These are phyloP conservation scores for Cairina moschata DNA, from an alignment of 2,113 vertebrate species.

Conservation along the genomic window DNA sequence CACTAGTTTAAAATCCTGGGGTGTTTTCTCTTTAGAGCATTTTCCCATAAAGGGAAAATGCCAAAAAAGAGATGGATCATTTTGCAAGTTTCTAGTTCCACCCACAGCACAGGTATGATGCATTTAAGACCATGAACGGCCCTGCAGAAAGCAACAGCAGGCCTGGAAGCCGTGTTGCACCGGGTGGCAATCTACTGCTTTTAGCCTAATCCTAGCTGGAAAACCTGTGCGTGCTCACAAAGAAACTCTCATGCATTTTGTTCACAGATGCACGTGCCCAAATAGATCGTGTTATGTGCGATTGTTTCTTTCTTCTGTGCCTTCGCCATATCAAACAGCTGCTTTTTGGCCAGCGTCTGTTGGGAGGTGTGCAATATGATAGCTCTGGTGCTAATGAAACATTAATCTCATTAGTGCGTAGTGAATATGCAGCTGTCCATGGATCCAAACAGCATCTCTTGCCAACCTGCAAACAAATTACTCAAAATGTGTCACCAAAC, in stretches of 20 bases:
- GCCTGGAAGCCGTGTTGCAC: background rate
- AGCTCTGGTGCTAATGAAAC: background rate
- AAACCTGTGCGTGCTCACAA: background rate
- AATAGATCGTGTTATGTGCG: background rate
- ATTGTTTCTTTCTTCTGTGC: background rate
- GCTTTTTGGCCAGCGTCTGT: background rate
- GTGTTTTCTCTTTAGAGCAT: background rate
- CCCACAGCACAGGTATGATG: rapidly evolving
- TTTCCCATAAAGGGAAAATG: background rate
- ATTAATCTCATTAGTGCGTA: background rate
- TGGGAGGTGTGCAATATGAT: background rate
- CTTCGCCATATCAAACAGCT: background rate
- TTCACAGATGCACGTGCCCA: rapidly evolving
- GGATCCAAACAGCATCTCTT: background rate
- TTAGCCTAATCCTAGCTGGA: background rate
- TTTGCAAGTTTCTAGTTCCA: background rate
- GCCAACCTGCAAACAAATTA: background rate
- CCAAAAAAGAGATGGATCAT: background rate
- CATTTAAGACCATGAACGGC: background rate
- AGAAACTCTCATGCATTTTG: rapidly evolving
- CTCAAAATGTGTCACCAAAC: background rate
- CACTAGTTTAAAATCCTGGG: background rate
- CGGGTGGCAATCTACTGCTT: background rate
- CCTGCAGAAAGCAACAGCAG: background rate
- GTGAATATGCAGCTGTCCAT: background rate